Conservation (phyloP, 2,797 vertebrate species). For the Semaprochilodus insignis region DNA sequence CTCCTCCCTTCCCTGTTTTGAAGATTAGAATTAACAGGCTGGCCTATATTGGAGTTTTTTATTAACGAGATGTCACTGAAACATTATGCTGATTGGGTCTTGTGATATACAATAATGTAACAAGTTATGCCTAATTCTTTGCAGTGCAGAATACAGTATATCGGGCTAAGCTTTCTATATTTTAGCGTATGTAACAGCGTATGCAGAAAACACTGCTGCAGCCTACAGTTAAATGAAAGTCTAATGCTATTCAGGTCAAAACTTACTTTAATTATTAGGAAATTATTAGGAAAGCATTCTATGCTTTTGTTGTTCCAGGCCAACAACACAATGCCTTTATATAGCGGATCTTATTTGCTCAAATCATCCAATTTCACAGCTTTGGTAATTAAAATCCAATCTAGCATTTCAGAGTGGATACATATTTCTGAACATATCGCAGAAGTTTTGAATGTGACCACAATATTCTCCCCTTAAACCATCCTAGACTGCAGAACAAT, state of each 20-base stretch:
- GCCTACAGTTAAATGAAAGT: not conserved
- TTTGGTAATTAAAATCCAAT: not conserved
- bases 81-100: conserved; percentile 80
- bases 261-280: not conserved
- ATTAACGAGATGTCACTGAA: conserved; percentile 81
- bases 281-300: not conserved
- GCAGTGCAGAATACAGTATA: not conserved
- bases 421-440: not conserved
- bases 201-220: not conserved
- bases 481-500: not conserved
- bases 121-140: conserved; percentile 39
- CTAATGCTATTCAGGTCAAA: not conserved
- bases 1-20: not conserved
- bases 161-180: not conserved
- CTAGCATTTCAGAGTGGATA: not conserved
- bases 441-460: not conserved
- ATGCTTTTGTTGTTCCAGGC: not conserved
- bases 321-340: not conserved
- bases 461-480: not conserved
- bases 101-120: conserved; percentile 27
- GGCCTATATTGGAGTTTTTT: not conserved
- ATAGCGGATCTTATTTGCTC: not conserved
- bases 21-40: not conserved
- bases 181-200: too few species aligned
- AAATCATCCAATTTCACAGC: not conserved